Base-by-base conservation (phyloP, 2,888 invertebrate species). In the Ormyrus thymus region DNA sequence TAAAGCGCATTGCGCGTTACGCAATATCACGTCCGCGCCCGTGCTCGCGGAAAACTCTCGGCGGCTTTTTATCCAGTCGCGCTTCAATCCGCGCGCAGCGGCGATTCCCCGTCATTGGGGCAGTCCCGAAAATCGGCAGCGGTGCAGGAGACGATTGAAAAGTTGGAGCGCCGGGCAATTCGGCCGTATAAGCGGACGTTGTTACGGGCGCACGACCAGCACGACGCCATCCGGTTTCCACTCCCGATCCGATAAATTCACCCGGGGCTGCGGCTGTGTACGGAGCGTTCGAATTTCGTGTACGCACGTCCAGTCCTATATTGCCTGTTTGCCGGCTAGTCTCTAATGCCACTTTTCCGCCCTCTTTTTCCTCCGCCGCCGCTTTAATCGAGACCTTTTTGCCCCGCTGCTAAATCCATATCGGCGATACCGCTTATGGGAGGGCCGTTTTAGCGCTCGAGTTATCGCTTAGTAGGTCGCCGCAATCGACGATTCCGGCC, bases 41-140 rank as follows among this genome's bases (percentile, higher is more conserved):
- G 2, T 29, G 2, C 29, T 29, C 29, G 29, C 29, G 29, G 29
- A 29, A 29, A 29, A 29, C 29, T 29, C 29, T 29, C 29, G 29
- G 29, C 29, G 1, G 29, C 2, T 29, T 29, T 29, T 29, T 29
- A 29, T 29, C 29, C 29, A 29, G 29, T 29, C 29, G 29, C 29
- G 29, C 29, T 29, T 29, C 3, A 29, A 29, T 29, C 29, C 29
- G 29, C 29, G 29, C 29, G 29, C 29, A 29, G 29, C 29, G 29
- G 29, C 80, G 69, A 66, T 83, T 79, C 80, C 7, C 45, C 50
- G 74, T 58, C 59, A 43, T 59, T 43, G 56, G 66, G 71, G n/a
- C n/a, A 59, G 81, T 78, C 81, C 69, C 65, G 80, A 81, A 83
- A 84, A 84, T 83, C 81, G 84, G 78, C 81, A n/a, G n/a, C 72